These are phyloP conservation scores for Tolmerus cingulatus DNA, from an alignment of 2,888 invertebrate genomes.

Conservation along the genomic window DNA sequence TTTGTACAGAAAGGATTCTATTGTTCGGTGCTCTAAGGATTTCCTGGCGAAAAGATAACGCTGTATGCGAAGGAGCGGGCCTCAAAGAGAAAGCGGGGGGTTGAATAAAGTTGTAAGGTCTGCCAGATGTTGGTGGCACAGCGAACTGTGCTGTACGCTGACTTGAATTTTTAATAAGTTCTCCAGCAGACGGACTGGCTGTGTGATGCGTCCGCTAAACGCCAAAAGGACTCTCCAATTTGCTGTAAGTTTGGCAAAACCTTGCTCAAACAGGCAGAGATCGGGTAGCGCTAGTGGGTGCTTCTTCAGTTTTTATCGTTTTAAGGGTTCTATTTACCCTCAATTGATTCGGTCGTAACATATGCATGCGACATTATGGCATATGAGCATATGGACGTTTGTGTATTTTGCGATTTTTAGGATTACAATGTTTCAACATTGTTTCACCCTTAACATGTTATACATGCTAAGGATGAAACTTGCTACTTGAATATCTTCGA, in stretches of 20 bases:
- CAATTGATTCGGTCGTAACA: background rate
- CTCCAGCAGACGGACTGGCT: background rate
- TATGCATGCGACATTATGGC: background rate
- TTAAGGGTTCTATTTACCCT: background rate
- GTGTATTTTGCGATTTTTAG: background rate
- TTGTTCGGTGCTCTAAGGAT: slow-evolving; percentile 24
- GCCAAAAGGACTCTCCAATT: slow-evolving; percentile 3
- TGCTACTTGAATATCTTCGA: background rate
- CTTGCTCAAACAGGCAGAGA: background rate
- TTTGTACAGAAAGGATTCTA: slow-evolving; percentile 13
- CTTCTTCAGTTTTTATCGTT: background rate
- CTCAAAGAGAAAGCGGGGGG: background rate
- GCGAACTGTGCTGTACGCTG: background rate
- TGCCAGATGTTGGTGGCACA: slow-evolving; percentile 24
- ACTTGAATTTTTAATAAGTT: slow-evolving; percentile 28
- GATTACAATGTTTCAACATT: background rate
- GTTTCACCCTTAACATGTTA: background rate
- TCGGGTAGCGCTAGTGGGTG: background rate
- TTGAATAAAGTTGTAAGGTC: slow-evolving; percentile 20
- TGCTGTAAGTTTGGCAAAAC: background rate
- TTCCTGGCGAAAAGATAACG: slow-evolving; percentile 12
- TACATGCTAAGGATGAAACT: background rate
- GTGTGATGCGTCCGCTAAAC: background rate
- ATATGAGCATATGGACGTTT: background rate
- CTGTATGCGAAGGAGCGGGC: slow-evolving; percentile 1